Evolutionary conservation across 2,797 vertebrate species (phyloP), one percentile per base, ranked within the genome.

Genomic region (Galago senegalensis): DNA sequence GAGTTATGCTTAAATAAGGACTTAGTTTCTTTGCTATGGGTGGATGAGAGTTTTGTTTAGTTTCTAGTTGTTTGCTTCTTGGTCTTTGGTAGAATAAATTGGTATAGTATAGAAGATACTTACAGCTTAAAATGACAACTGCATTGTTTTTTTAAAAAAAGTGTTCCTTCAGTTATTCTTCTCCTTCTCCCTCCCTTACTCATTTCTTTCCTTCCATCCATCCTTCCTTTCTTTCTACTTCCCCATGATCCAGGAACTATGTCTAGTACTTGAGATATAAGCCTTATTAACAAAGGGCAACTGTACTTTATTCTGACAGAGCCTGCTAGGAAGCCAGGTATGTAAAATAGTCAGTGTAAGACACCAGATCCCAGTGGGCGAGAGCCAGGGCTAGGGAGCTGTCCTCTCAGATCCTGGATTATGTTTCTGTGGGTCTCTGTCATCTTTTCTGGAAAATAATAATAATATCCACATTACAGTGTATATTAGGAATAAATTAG

Each of bases 31-130:
- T 94, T 82, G 21, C 27, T 81, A 82, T 85, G 65, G 12, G 72
- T 82, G 2, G 3, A 3, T 89, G 46, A 94, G 11, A 18, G 21
- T 69, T 76, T 60, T 70, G 12, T 76, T 60, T 70, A 8, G 17
- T 7, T 49, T 85, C 53, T 46, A 12, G 43, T 70, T 63, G 37
- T 40, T 75, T 75, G 7, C 10, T 56, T 49, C 27, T 96, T 92
- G 76, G 37, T 89, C 17, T 94, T 65, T 96, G 3, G 23, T 60
- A 87, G 46, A 95, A 75, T 79, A 77, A 87, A 84, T 88, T 17
- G 9, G 7, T 87, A 49, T 73, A 61, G 6, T 69, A 65, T 69
- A 93, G 72, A 87, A 60, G 40, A 77, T 90, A 31, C 17, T 65
- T 23, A 69, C 40, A 58, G 14, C 40, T 43, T 89, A 95, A 92